A percentile compares a stretch with the other conserved stretches of the same genome.
Conservation (phyloP, 2,797 vertebrate genomes). For the Euthynnus affinis region DNA sequence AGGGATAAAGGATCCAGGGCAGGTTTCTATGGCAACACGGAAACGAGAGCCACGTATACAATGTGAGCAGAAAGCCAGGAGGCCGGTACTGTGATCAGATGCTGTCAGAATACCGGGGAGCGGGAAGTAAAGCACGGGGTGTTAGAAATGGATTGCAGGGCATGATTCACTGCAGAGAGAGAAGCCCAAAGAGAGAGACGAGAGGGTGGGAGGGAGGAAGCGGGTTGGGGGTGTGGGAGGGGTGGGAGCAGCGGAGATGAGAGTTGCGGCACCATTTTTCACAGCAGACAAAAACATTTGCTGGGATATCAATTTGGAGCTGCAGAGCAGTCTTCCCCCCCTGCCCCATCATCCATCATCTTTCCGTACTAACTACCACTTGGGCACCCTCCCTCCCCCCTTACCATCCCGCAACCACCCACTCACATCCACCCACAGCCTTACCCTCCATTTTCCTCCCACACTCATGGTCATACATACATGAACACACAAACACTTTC, state of each 20-base stretch:
- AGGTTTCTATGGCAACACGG: conserved; percentile 76
- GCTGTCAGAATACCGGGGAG: conserved; percentile 58
- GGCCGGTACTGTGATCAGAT: conserved; percentile 64
- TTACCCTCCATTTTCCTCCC: conserved; percentile 44
- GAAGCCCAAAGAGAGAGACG: conserved; percentile 52
- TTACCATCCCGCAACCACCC: conserved; percentile 45
- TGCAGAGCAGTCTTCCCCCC: conserved; percentile 93
- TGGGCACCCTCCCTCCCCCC: conserved; percentile 53
- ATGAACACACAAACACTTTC: conserved; percentile 12
- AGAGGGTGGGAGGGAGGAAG: not conserved
- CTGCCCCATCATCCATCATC: conserved; percentile 99
- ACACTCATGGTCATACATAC: conserved; percentile 38
- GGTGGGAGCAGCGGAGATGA: conserved; percentile 77
- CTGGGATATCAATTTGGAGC: conserved; percentile 96
- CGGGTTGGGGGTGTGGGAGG: not conserved
- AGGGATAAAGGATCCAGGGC: conserved; percentile 57
- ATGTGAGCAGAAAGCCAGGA: conserved; percentile 57
- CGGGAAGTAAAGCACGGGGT: conserved; percentile 57
- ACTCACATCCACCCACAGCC: conserved; percentile 55
- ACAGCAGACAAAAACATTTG: conserved; percentile 99
- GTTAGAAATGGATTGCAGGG: conserved; percentile 75
- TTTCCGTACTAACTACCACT: conserved; percentile 84
- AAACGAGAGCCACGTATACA: conserved; percentile 72
- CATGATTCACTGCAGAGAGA: conserved; percentile 72
- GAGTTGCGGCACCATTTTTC: conserved; percentile 94